These are phyloP conservation scores for Euclidia mi DNA, from an alignment of 2,888 invertebrate genomes.

Conservation along the genomic window DNA sequence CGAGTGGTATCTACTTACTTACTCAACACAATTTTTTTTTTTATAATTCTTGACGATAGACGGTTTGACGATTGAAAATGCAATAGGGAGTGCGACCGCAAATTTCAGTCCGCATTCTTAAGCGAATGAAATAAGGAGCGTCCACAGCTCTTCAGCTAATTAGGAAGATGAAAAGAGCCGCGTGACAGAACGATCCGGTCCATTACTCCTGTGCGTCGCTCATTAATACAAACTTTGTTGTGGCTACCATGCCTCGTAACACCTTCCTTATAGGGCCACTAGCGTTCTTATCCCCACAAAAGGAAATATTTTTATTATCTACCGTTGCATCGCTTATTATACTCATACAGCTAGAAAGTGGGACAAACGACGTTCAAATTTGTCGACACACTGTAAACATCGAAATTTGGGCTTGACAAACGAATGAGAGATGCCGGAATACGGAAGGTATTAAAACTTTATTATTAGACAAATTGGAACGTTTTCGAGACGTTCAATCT, in stretches of 20 bases:
- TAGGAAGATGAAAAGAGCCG: conserved; percentile 73
- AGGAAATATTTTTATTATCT: conserved; percentile 20
- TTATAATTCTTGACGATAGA: conserved; percentile 19
- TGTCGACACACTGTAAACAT: conserved; percentile 51
- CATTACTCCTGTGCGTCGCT: conserved; percentile 60
- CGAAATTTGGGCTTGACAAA: conserved; percentile 22
- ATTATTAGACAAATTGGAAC: conserved; percentile 38
- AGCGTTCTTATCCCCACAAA: conserved; percentile 36
- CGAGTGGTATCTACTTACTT: conserved; percentile 16
- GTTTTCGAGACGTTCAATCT: conserved; percentile 25
- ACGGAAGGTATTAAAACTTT: conserved; percentile 45
- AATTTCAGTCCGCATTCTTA: conserved; percentile 24
- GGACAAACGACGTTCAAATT: conserved; percentile 51
- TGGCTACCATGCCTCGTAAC: conserved; percentile 43
- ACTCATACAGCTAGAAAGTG: conserved; percentile 28
- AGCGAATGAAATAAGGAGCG: conserved; percentile 52
- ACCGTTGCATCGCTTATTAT: conserved; percentile 26
- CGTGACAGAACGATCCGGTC: conserved; percentile 60
- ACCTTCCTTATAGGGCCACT: conserved; percentile 30
- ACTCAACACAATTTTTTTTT: conserved; percentile 17
- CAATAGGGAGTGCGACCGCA: conserved; percentile 8
- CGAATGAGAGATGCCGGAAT: conserved; percentile 31
- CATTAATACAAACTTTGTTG: conserved; percentile 44
- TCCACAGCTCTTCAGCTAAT: conserved; percentile 67
- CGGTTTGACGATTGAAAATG: too few relatives aligned